A percentile compares a stretch with the other conserved stretches of the same genome.
Evolutionary conservation across 2,113 vertebrate genomes (phyloP).

Genomic region (Tympanuchus pallidicinctus): DNA sequence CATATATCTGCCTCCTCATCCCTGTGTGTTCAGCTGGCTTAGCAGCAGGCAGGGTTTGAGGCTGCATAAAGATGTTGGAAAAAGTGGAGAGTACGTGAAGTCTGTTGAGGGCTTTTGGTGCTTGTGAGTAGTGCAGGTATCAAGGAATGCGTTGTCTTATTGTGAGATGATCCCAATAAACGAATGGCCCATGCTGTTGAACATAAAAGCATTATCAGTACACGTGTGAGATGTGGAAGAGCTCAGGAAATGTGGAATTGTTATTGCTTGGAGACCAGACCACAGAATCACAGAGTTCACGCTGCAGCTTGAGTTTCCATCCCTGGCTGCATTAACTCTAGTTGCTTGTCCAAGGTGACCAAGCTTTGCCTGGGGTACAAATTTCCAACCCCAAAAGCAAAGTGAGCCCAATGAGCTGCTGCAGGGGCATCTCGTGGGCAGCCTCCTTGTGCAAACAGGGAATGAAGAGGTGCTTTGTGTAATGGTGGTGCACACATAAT

Average conservation of each 20-base stretch:
- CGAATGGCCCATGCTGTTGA: background rate
- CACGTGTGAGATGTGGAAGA: background rate
- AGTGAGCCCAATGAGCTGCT: background rate
- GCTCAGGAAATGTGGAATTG: background rate
- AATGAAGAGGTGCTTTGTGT: background rate
- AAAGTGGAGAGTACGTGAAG: background rate
- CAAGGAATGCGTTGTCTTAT: conserved; percentile 51
- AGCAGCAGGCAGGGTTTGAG: background rate
- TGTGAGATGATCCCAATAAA: conserved; percentile 4
- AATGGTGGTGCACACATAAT: accelerated
- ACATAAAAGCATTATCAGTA: background rate
- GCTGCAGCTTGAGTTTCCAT: background rate
- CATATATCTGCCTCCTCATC: background rate
- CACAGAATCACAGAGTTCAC: too few species aligned
- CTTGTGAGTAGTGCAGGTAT: background rate
- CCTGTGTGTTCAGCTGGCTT: too few species aligned
- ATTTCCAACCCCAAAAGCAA: background rate
- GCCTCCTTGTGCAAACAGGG: background rate
- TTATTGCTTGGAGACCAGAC: background rate
- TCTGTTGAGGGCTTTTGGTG: background rate
- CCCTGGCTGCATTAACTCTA: background rate
- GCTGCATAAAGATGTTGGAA: background rate
- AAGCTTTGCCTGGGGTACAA: background rate
- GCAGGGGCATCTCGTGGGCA: accelerated
- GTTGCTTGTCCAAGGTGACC: background rate